Evolutionary conservation across 2,888 invertebrate genomes (phyloP).

Genomic region (Hypselothyrea guttata): DNA sequence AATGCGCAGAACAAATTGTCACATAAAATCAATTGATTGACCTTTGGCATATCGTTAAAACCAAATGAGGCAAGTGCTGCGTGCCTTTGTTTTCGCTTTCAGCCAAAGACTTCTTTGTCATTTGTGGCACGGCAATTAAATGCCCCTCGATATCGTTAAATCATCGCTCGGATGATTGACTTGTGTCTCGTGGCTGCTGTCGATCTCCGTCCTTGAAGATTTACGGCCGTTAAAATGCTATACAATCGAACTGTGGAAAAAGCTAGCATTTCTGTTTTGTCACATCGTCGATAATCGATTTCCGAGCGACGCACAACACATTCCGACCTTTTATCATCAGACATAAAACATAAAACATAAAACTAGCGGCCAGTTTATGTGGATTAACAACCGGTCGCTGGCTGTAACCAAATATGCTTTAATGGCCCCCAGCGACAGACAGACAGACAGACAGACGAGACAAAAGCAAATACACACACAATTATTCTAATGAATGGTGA

Average conservation of each 20-base stretch:
- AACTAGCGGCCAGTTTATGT: constrained; percentile 27
- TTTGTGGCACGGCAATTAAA: constrained; percentile 65
- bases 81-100: constrained; percentile 7
- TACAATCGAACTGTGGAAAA: constrained; percentile 21
- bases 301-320: constrained; percentile 27
- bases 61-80: constrained; percentile 21
- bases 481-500: constrained; percentile 34
- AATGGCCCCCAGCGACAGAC: constrained; percentile 33
- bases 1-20: constrained; percentile 43
- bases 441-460: no score
- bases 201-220: constrained; percentile 73
- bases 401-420: constrained; percentile 46
- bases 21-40: constrained; percentile 52
- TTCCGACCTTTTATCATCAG: constrained; percentile 26
- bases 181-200: constrained; percentile 61
- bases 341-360: constrained; percentile 43
- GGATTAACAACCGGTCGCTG: constrained; percentile 22
- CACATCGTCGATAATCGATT: constrained; percentile 67
- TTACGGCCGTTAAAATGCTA: constrained; percentile 68
- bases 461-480: no score
- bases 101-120: constrained; percentile 43
- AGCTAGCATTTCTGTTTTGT: constrained; percentile 42
- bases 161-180: constrained; percentile 53
- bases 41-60: constrained; percentile 63
- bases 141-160: constrained; percentile 54